Conservation (phyloP, 2,888 invertebrate species). For the Ophion ventricosus region DNA sequence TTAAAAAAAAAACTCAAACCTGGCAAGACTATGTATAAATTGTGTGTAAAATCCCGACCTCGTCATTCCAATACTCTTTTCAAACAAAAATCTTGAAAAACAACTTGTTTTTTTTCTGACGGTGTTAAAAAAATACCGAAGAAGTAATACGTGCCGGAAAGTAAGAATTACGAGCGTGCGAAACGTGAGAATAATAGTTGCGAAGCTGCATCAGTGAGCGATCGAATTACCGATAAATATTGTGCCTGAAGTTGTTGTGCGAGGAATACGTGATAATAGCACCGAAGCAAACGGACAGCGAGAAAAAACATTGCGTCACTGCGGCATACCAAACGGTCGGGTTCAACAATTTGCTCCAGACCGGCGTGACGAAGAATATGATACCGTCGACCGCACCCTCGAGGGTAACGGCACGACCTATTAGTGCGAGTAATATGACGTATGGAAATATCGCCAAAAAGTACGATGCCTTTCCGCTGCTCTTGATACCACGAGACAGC, state of each 20-base stretch:
- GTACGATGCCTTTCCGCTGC: conserved; percentile 88
- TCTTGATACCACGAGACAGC: conserved; percentile 85
- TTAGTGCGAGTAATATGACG: conserved; percentile 85
- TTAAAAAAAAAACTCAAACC: no score
- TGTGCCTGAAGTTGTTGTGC: conserved; percentile 86
- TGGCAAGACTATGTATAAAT: no score
- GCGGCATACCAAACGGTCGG: conserved; percentile 87
- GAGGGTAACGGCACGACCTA: conserved; percentile 86
- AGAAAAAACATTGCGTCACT: conserved; percentile 87
- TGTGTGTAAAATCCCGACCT: no score
- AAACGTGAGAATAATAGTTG: background rate
- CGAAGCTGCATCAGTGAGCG: background rate
- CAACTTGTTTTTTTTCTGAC: no score
- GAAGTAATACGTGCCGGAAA: no score
- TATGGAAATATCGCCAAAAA: conserved; percentile 89
- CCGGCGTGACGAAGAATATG: conserved; percentile 87
- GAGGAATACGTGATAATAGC: conserved; percentile 86
- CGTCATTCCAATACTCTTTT: no score
- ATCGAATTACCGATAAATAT: conserved; percentile 84
- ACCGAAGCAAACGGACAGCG: conserved; percentile 86
- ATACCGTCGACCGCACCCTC: conserved; percentile 87
- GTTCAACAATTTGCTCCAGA: conserved; percentile 87
- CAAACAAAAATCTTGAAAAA: no score
- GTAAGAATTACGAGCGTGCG: background rate
- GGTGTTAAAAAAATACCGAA: no score